These are phyloP conservation scores for Biston stratarius DNA, from an alignment of 2,888 invertebrate species.

Conservation along the genomic window DNA sequence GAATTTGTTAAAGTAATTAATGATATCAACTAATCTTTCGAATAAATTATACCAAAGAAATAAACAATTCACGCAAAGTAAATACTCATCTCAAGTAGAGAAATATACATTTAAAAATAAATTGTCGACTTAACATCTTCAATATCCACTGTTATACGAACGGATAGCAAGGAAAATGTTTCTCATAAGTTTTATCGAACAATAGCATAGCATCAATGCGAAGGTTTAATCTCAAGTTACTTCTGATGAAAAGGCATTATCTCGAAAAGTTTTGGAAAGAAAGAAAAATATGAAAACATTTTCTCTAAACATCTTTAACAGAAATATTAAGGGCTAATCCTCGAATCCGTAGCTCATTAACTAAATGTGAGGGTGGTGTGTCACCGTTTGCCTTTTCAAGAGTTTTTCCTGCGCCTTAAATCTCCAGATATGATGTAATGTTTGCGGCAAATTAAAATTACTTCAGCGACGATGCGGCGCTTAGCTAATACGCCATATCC, in stretches of 20 bases:
- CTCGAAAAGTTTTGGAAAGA: constrained; percentile 30
- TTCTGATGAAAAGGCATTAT: constrained; percentile 36
- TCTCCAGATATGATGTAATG: constrained; percentile 20
- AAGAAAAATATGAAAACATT: constrained; percentile 35
- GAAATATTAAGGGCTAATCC: constrained; percentile 43
- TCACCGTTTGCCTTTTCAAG: constrained; percentile 34
- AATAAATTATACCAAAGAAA: too few species aligned
- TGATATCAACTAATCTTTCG: too few species aligned
- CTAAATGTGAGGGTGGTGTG: constrained; percentile 42
- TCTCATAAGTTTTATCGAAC: constrained; percentile 21
- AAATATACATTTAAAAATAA: not conserved
- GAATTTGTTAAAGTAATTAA: too few species aligned
- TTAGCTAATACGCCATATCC: constrained; percentile 20
- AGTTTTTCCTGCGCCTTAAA: constrained; percentile 24
- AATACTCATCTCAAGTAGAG: too few species aligned
- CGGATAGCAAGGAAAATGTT: constrained; percentile 15
- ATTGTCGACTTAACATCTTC: not conserved
- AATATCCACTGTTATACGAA: constrained; percentile 2
- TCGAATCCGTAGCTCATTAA: constrained; percentile 41
- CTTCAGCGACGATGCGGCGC: constrained; percentile 8
- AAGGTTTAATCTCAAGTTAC: constrained; percentile 29
- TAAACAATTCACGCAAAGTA: too few species aligned
- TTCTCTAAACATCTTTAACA: constrained; percentile 30
- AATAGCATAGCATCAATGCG: constrained; percentile 22
- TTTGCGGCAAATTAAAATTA: constrained; percentile 28